Evolutionary conservation across 2,888 invertebrate genomes (phyloP), one percentile per base, ranked within the genome.

Genomic region (Oxycera nigricornis): DNA sequence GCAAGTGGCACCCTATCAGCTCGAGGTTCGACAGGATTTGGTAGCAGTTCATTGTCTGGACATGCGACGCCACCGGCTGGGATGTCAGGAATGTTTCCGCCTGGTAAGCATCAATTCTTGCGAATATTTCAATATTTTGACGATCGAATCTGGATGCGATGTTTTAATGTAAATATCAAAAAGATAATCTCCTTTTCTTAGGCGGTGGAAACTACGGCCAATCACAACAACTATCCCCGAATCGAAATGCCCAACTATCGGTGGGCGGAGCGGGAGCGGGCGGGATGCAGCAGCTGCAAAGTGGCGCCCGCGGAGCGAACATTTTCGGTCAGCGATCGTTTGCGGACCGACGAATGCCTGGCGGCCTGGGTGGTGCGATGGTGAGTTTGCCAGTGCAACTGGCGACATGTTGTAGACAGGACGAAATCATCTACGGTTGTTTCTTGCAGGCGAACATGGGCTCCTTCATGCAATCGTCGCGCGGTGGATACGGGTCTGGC

Each of bases 311-410:
- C 74, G 84, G 90, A 74, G 85, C 89, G 76, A 89, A 89, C 80
- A 89, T 94, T 78, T 94, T 94, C 83, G 93, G 92, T 78, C 94
- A 93, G 86, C 89, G 94, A 83, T 90, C 92, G 78, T 93, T 94
- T 84, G 90, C 92, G 68, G 92, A 93, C 83, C 88, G 94, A 82
- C 90, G 94, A 86, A 90, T 88, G 77, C 85, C 89, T 83, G 88
- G 88, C 80, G 88, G 88, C 79, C 83, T 84, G 35, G 77, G 85
- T 77, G 84, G 84, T 77, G 85, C 85, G 76, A 85, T 85, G 85
- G 85, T 85, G 77, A 74, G 70, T 76, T 50, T 11, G 39, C 11
- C 39, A n/a, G n/a, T n/a, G n/a, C n/a, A n/a, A n/a, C n/a, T n/a
- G n/a, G n/a, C n/a, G n/a, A n/a, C n/a, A n/a, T n/a, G n/a, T n/a